Base-by-base conservation (phyloP, 2,797 vertebrate species). In the Phrynocephalus vlangalii region DNA sequence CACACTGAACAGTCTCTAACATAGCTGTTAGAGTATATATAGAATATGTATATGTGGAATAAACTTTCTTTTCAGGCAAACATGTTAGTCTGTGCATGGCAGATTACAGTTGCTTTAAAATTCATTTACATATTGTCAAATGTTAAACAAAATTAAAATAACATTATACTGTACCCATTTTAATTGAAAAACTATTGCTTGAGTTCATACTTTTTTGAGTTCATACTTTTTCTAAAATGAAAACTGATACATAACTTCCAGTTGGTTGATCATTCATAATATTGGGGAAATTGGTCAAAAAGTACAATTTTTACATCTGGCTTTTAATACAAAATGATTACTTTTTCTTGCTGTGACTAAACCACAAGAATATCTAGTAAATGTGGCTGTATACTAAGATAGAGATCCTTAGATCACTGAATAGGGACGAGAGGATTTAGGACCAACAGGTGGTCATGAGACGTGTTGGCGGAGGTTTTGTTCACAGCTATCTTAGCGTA, bases 391-490 rank as follows among this genome's bases (percentile, higher is more conserved):
- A 18, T 94, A 87, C 70, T 63, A 94, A 90, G 93, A 91, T 91
- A 92, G 87, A 95, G 91, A 94, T 95, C 95, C 94, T 0, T 87
- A 88, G 88, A 48, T 0, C 84, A 91, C 93, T 90, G 94, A 88
- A 92, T 75, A 89, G 91, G 92, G 92, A 94, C 94, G 94, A 94
- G 91, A 94, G 95, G 95, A 96, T 96, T 96, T 96, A 94, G 94
- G 91, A 78, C 93, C 90, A 95, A 96, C 96, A 97, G 95, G 95
- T 97, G 96, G 93, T 93, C 94, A 87, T 73, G 95, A 96, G 96
- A 91, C 93, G 78, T 0, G 79, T 75, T 94, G 95, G 92, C 95
- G 94, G 93, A 91, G 76, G 86, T 92, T 38, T 91, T 91, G 94
- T 96, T 96, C 92, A 90, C 86, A 94, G 94, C 85, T 4, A 90